Percentiles rank a stretch among this genome's conserved stretches.
These are phyloP conservation scores for Colossoma macropomum DNA, from an alignment of 2,113 vertebrate species.

Conservation along the genomic window DNA sequence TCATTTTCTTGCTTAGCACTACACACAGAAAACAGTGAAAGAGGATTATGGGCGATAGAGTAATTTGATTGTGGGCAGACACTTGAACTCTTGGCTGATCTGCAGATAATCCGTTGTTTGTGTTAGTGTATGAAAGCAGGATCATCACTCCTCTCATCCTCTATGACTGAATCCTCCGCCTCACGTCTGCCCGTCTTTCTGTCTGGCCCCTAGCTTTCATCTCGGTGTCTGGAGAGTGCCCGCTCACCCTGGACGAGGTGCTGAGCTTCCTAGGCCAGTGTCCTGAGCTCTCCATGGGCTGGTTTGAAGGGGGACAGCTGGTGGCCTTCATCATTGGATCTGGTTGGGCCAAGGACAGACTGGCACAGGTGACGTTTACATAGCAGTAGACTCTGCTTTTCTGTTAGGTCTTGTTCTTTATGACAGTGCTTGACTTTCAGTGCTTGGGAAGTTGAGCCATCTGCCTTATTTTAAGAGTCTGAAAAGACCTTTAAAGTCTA, in stretches of 20 bases:
- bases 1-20: too few species aligned
- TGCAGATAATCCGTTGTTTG: slow-evolving; percentile 9
- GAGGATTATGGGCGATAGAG: not conserved
- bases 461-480: not conserved
- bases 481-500: not conserved
- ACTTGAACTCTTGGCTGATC: slow-evolving; percentile 22
- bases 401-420: not conserved
- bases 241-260: slow-evolving; percentile 78
- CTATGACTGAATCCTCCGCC: not conserved
- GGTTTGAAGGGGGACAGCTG: slow-evolving; percentile 82
- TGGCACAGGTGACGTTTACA: slow-evolving; percentile 71
- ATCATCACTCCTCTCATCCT: slow-evolving; percentile 16
- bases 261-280: slow-evolving; percentile 77
- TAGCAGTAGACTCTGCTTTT: not conserved
- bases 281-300: slow-evolving; percentile 80
- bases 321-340: slow-evolving; percentile 82
- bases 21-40: not conserved
- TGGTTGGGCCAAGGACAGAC: slow-evolving; percentile 79
- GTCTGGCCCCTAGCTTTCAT: slow-evolving; percentile 72
- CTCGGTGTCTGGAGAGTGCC: slow-evolving; percentile 81
- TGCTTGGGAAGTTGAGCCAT: too few species aligned
- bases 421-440: too few species aligned
- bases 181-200: not conserved
- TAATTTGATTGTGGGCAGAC: slow-evolving; percentile 4
- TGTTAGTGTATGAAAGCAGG: slow-evolving; percentile 15